Percentiles rank a stretch among this genome's conserved stretches.
These are phyloP conservation scores for Dysidea cf. avara DNA, from an alignment of 37 sponge, comb jelly and placozoan species.

Conservation along the genomic window DNA sequence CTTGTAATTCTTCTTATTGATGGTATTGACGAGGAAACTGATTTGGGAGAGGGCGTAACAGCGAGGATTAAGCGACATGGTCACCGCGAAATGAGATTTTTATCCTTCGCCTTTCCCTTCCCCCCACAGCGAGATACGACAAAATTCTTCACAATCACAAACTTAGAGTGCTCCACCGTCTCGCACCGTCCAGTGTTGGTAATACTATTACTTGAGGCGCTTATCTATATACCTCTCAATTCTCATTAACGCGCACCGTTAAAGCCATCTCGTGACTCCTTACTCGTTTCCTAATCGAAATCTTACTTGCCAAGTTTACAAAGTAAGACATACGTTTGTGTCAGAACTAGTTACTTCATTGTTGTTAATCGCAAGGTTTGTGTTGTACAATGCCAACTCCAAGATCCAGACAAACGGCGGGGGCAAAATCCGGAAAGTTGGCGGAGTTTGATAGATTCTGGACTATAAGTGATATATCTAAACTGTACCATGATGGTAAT, in stretches of 20 bases:
- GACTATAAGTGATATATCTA: slow-evolving; percentile 13
- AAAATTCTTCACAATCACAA: no score
- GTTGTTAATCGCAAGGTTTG: no score
- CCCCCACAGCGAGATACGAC: no score
- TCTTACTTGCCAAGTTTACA: no score
- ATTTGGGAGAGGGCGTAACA: slow-evolving; percentile 87
- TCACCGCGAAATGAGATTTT: no score
- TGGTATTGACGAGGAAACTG: slow-evolving; percentile 68
- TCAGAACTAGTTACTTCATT: no score
- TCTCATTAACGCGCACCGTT: neutral
- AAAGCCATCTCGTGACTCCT: neutral
- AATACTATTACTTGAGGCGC: neutral
- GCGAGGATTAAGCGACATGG: slow-evolving; percentile 80
- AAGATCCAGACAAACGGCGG: no score
- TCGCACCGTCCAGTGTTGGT: neutral
- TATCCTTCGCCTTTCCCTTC: no score
- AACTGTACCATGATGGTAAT: slow-evolving; percentile 33
- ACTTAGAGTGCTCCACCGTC: neutral
- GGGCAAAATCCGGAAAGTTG: no score
- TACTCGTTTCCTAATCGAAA: no score
- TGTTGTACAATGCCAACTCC: no score
- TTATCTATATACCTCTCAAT: neutral
- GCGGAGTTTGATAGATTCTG: slow-evolving; percentile 18
- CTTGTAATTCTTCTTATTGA: slow-evolving; percentile 89
- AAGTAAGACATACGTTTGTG: no score